Conservation (phyloP, 1,140 invertebrate species). For the Dinoponera quadriceps region DNA sequence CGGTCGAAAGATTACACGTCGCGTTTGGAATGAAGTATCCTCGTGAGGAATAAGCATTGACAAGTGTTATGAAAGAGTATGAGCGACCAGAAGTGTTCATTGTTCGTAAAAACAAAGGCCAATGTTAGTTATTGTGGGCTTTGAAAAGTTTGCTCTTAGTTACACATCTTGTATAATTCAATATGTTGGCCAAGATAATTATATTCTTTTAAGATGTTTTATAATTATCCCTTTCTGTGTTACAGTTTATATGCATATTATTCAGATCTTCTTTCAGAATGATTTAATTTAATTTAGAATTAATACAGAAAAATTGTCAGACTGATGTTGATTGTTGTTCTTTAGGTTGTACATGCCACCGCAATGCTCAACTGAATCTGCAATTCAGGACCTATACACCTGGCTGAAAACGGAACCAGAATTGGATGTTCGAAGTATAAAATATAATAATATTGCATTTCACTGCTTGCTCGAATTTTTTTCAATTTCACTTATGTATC, state of each 20-base stretch:
- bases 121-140: background rate
- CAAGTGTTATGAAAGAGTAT: too few species aligned
- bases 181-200: conserved; percentile 5
- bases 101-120: too few species aligned
- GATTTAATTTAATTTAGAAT: too few species aligned
- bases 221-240: too few species aligned
- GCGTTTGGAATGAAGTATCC: too few species aligned
- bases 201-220: background rate
- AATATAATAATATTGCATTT: conserved; percentile 14
- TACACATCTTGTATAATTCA: background rate
- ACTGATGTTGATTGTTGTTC: conserved; percentile 8
- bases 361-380: conserved; percentile 43
- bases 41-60: too few species aligned
- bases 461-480: background rate
- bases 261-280: too few species aligned
- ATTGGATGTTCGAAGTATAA: conserved; percentile 56
- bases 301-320: background rate
- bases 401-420: conserved; percentile 70
- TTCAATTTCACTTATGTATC: background rate
- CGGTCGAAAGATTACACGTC: too few species aligned
- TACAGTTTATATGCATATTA: too few species aligned
- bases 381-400: conserved; percentile 61
- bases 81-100: too few species aligned
- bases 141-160: background rate
- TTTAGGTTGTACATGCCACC: conserved; percentile 67